A percentile compares a stretch with the other conserved stretches of the same genome.
Conservation (phyloP, 2,113 vertebrate species). For the Lampris megalopsis region DNA sequence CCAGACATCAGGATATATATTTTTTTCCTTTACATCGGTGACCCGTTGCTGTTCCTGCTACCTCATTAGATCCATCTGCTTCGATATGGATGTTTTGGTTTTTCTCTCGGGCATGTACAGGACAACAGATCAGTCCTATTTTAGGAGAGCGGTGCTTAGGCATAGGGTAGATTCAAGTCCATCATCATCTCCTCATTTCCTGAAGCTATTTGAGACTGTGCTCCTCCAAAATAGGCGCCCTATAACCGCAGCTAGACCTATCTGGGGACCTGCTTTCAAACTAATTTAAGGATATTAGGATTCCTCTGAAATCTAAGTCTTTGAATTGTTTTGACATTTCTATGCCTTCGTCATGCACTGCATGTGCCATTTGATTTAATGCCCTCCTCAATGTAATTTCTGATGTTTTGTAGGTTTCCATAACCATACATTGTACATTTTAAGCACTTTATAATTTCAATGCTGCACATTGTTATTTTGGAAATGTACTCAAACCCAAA, state of each 20-base stretch:
- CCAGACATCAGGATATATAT: background rate
- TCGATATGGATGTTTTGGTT: constrained; percentile 48
- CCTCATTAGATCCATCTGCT: constrained; percentile 42
- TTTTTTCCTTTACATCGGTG: constrained; percentile 1
- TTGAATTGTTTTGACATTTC: constrained; percentile 81
- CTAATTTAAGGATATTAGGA: constrained; percentile 78
- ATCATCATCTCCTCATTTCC: constrained; percentile 84
- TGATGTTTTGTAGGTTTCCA: constrained; percentile 77
- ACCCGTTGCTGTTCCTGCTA: background rate
- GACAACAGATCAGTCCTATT: constrained; percentile 74
- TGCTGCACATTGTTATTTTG: constrained; percentile 85
- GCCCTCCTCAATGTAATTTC: constrained; percentile 75
- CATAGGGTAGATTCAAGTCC: constrained; percentile 72
- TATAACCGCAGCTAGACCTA: constrained; percentile 70
- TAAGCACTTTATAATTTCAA: constrained; percentile 86
- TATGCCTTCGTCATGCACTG: constrained; percentile 57
- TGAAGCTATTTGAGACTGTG: constrained; percentile 76
- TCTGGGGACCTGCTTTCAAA: constrained; percentile 71
- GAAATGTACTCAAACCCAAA: constrained; percentile 84
- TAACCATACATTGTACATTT: constrained; percentile 86
- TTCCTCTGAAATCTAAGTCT: constrained; percentile 45
- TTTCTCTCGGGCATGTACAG: constrained; percentile 48
- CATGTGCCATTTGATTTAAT: constrained; percentile 76
- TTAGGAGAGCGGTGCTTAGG: constrained; percentile 61
- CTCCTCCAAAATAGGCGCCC: constrained; percentile 69